phyloP scores from a whole-genome alignment of 1,140 invertebrate species.

The Plodia interpunctella region DNA sequence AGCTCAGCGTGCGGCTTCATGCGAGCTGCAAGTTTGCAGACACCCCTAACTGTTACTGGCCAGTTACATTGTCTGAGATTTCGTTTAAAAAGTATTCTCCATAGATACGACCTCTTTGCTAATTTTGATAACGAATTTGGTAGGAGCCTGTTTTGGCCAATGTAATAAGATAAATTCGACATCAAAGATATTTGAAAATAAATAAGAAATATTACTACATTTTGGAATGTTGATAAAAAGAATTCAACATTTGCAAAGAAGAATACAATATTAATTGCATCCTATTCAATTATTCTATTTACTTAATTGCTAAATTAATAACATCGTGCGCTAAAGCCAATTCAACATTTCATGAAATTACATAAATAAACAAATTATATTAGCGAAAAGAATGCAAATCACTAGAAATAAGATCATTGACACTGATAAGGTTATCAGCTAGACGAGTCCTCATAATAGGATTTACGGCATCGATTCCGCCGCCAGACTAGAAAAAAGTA shows the following conservation, averaged over 20 bases:
- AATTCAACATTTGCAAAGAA: not conserved
- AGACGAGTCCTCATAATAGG: slow-evolving; percentile 14
- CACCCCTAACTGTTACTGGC: not conserved
- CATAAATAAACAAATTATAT: not conserved
- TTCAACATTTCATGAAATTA: not conserved
- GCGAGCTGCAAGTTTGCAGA: not conserved
- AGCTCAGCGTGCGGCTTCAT: not conserved
- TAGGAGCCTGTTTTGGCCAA: not conserved
- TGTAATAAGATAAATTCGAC: not conserved
- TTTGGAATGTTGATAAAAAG: no score
- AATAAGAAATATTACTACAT: not conserved
- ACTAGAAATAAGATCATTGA: not conserved
- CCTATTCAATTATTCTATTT: not conserved
- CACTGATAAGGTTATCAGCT: slow-evolving; percentile 4
- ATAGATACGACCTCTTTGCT: slow-evolving; percentile 5
- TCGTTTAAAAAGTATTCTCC: not conserved
- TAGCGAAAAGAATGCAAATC: not conserved
- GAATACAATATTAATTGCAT: not conserved
- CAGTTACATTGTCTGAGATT: not conserved
- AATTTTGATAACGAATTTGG: not conserved
- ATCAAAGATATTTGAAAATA: not conserved
- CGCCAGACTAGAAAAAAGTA: slow-evolving; percentile 72
- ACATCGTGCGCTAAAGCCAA: not conserved
- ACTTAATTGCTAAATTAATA: not conserved
- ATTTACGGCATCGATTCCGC: slow-evolving; percentile 48